Evolutionary conservation across 2,113 vertebrate genomes (phyloP), one percentile per base, ranked within the genome.

Genomic region (Zapornia atra): DNA sequence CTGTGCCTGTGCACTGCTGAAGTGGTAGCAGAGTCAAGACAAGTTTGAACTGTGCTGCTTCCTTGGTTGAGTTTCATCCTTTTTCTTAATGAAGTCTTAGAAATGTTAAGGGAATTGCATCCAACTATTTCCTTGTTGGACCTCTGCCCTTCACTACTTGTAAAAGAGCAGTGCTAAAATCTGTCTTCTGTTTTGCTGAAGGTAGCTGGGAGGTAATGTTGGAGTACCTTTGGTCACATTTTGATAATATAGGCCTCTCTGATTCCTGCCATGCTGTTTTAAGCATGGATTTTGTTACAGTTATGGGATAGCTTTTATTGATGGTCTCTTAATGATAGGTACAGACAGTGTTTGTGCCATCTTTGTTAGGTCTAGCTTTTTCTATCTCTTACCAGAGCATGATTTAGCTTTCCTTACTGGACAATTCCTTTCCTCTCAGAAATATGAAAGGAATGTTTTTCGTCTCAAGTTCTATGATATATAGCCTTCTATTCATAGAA

Each of bases 161-260:
- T 59, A 8, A 83, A 92, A 90, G 80, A 54, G 5, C 38, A 73
- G 51, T 31, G 34, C 38, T 75, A 71, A 92, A 90, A 83, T 88
- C 59, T 63, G 33, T 66, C 50, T 94, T 15, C 42, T 85, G n/a
- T 63, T 90, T 83, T 71, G 10, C 68, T 77, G 56, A 15, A 81
- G 26, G 9, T 38, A 93, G 78, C 93, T 82, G 18, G 80, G 56
- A 93, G 24, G 64, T 63, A 85, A 73, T 11, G 34, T 17, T 48
- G 38, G 44, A 70, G 15, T 83, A 86, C 3, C 0, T 82, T 85
- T 42, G 65, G 72, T 81, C 40, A 40, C 38, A 50, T 93, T 93
- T 94, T 96, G 85, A 84, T 90, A 95, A 86, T 64, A 51, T 21
- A 81, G 34, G 88, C 75, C 79, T 92, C 33, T 82, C 72, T 92